Base-by-base conservation (phyloP, 2,888 invertebrate species). In the Seira sanloemensis region DNA sequence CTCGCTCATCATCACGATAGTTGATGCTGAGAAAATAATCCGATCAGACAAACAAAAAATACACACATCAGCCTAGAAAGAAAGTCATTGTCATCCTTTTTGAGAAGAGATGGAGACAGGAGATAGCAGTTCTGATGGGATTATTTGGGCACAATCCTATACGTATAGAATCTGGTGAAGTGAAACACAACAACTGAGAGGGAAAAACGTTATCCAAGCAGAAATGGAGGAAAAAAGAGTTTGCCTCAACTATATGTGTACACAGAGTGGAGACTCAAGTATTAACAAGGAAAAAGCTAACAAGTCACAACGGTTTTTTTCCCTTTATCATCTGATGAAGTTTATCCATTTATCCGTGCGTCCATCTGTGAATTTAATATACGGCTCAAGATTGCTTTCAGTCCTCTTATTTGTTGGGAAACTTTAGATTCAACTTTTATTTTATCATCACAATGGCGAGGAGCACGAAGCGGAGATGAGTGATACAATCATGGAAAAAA, bases 1-100 rank as follows among this genome's bases (percentile, higher is more conserved):
- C 37, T 4, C 54, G 24, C 50, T 77, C 67, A 77, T 77, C 76
- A 77, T 68, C 25, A 73, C 27, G 78, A 27, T 69, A 78, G 73
- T 73, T 73, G 77, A 72, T 72, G 37, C 73, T 72, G 68, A 78
- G 77, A 67, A 72, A 73, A 82, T 82, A 82, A 82, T 82, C 81
- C 81, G 81, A 82, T 82, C 81, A 76, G 74, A 24, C 75, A 74
- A 74, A 80, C 46, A 79, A 80, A 80, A 80, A 37, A 37, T n/a
- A n/a, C n/a, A n/a, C 37, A 37, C 37, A 37, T 37, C 37, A 80
- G 4, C 26, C 58, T 4, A 67, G 25, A 25, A 67, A 4, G 18
- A 18, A 67, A 24, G 23, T 67, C 4, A 25, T 25, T 5, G 2
- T 7, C 5, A 24, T 25, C 16, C 4, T 4, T 16, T 67, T 25